These are phyloP conservation scores for Pachydiplax longipennis DNA, from an alignment of 2,888 invertebrate species.

Conservation along the genomic window DNA sequence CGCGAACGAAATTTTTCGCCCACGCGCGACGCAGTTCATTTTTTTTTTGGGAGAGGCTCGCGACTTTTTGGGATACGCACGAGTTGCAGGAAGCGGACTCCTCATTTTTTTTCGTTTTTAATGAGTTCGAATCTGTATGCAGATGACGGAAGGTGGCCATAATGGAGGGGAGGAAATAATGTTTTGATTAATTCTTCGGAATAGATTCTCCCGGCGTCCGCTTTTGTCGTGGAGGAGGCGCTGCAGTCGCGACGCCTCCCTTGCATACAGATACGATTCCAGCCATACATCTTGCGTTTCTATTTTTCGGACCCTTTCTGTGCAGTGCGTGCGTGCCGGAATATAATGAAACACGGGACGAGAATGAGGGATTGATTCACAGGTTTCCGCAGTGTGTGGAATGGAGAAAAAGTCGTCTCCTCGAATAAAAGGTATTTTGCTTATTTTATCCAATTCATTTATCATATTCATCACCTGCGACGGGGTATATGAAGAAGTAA, in stretches of 20 bases:
- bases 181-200: not conserved
- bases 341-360: not conserved
- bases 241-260: not conserved
- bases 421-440: too few relatives aligned
- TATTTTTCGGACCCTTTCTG: not conserved
- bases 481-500: too few relatives aligned
- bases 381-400: not conserved
- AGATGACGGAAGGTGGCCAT: not conserved
- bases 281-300: not conserved
- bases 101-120: not conserved
- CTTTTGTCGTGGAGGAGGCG: not conserved
- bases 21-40: not conserved
- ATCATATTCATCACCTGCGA: too few relatives aligned
- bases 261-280: not conserved
- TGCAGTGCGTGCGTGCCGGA: not conserved
- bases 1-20: not conserved
- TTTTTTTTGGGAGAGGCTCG: not conserved
- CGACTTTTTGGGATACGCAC: not conserved
- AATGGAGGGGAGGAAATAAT: not conserved
- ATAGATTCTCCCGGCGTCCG: not conserved
- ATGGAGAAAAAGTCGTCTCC: not conserved
- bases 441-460: too few relatives aligned
- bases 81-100: not conserved
- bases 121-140: not conserved
- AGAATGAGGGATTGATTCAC: not conserved